Evolutionary conservation across 2,113 vertebrate species (phyloP).

Genomic region (Hyaena hyaena): DNA sequence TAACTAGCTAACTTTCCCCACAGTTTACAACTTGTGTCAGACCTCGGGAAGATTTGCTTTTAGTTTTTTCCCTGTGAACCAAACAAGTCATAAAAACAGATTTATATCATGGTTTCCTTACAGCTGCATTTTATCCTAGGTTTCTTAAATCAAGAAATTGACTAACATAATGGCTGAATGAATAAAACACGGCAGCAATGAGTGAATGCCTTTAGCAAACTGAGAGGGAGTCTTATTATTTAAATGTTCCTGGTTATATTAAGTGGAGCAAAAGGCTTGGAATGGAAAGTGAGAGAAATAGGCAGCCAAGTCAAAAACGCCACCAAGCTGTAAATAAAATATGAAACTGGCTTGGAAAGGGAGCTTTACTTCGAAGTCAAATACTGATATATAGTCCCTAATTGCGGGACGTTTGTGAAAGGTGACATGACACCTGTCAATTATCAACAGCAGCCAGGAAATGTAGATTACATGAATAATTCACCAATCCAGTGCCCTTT

Average conservation of each 20-base stretch:
- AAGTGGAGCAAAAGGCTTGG: constrained; percentile 75
- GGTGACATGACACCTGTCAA: constrained; percentile 88
- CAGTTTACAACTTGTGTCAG: constrained; percentile 76
- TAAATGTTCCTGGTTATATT: constrained; percentile 76
- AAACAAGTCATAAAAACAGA: constrained; percentile 78
- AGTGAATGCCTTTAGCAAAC: constrained; percentile 74
- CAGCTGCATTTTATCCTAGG: constrained; percentile 71
- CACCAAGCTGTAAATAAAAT: constrained; percentile 86
- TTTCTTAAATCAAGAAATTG: constrained; percentile 79
- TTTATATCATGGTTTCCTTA: constrained; percentile 76
- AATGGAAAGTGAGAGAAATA: constrained; percentile 73
- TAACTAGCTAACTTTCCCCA: constrained; percentile 68
- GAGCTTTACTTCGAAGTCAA: constrained; percentile 60
- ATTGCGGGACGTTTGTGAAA: constrained; percentile 86
- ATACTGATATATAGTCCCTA: constrained; percentile 84
- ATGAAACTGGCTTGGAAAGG: constrained; percentile 81
- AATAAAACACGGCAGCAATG: constrained; percentile 17
- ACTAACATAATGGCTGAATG: constrained; percentile 71
- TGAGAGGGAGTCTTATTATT: constrained; percentile 70
- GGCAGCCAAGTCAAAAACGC: constrained; percentile 73
- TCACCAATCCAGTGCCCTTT: constrained; percentile 85
- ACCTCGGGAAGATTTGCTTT: constrained; percentile 69
- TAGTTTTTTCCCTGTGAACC: constrained; percentile 66
- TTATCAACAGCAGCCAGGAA: constrained; percentile 86
- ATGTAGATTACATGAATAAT: constrained; percentile 90